phyloP scores from a whole-genome alignment of 2,113 vertebrate species.

The Etheostoma spectabile region DNA sequence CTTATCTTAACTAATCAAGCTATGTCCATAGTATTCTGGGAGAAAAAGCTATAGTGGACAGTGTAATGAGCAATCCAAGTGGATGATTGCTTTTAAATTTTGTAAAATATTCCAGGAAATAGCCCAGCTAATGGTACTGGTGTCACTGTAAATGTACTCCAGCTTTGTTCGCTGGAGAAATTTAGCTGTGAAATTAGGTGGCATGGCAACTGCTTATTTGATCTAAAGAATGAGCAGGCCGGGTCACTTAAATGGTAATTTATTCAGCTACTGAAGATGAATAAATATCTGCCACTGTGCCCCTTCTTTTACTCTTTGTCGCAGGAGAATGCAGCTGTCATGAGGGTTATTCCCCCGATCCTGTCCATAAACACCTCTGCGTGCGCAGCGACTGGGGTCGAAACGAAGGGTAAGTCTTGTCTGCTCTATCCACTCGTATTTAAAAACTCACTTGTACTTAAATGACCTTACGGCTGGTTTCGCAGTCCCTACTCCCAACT shows the following conservation, averaged over 20 bases:
- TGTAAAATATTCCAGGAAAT: slow-evolving; percentile 2
- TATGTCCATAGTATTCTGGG: background rate
- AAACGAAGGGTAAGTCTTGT: slow-evolving; percentile 92
- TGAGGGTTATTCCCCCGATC: slow-evolving; percentile 94
- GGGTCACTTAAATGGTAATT: background rate
- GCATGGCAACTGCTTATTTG: slow-evolving; percentile 43
- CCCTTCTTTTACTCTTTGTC: slow-evolving; percentile 46
- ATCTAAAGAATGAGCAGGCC: slow-evolving; percentile 53
- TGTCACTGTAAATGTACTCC: background rate
- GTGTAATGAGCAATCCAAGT: background rate
- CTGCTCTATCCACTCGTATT: slow-evolving; percentile 7
- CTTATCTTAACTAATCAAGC: background rate
- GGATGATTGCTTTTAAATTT: background rate
- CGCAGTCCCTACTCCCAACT: background rate
- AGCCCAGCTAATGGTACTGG: background rate
- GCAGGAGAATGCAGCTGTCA: slow-evolving; percentile 98
- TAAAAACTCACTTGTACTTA: slow-evolving; percentile 8
- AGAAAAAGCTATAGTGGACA: background rate
- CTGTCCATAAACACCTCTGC: slow-evolving; percentile 92
- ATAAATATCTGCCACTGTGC: slow-evolving; percentile 56
- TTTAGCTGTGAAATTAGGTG: slow-evolving; percentile 32
- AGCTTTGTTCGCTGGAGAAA: slow-evolving; percentile 15
- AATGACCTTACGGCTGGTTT: background rate
- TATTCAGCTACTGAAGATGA: slow-evolving; percentile 44
- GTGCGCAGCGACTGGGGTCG: slow-evolving; percentile 96